These are phyloP conservation scores for Apamea crenata DNA, from an alignment of 2,888 invertebrate species.

Conservation along the genomic window DNA sequence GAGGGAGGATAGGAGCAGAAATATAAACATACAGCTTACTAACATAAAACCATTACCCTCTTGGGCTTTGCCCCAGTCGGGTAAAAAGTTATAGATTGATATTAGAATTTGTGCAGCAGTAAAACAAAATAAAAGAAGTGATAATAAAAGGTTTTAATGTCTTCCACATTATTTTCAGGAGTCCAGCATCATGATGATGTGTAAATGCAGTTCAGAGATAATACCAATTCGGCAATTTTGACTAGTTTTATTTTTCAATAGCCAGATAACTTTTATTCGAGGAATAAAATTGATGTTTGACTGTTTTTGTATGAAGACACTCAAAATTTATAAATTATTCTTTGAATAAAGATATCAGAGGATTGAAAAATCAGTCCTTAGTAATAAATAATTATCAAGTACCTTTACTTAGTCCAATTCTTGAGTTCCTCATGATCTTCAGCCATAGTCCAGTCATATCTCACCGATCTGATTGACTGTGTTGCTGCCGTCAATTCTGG, in stretches of 20 bases:
- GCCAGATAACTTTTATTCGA: too few relatives aligned
- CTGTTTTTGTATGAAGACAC: too few relatives aligned
- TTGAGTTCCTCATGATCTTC: conserved; percentile 88
- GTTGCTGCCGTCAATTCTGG: conserved; percentile 80
- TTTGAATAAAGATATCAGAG: too few relatives aligned
- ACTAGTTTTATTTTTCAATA: neutral
- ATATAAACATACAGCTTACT: neutral
- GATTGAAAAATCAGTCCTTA: too few relatives aligned
- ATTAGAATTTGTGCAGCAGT: neutral
- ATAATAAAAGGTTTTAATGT: neutral
- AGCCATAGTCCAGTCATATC: conserved; percentile 90
- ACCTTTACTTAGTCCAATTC: conserved; percentile 88
- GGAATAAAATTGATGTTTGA: too few relatives aligned
- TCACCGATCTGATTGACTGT: conserved; percentile 77
- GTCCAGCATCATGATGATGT: neutral
- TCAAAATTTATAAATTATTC: too few relatives aligned
- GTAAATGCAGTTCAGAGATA: neutral
- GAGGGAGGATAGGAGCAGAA: neutral
- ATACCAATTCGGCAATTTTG: neutral
- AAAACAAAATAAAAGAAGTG: neutral
- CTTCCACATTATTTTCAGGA: neutral
- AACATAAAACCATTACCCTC: neutral
- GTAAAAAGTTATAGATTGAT: neutral
- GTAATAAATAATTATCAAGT: conserved; percentile 40
- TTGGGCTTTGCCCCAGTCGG: too few relatives aligned